These are phyloP conservation scores for Enteromius argenteus DNA, from an alignment of 2,797 vertebrate genomes.

Conservation along the genomic window DNA sequence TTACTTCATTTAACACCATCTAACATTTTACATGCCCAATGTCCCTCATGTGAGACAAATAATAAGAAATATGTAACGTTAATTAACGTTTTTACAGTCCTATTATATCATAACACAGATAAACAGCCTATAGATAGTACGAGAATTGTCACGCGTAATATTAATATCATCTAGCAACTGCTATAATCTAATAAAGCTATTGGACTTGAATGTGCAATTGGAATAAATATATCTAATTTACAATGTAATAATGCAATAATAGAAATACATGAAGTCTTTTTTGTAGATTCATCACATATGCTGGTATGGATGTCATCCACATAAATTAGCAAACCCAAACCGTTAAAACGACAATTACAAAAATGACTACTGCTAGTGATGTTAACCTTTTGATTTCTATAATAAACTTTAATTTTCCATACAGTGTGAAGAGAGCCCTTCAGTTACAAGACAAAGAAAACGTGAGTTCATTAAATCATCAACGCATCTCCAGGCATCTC, in stretches of 20 bases:
- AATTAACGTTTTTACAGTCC: neutral
- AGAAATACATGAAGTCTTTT: neutral
- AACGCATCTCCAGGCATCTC: neutral
- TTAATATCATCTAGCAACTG: neutral
- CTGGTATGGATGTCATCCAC: neutral
- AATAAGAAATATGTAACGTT: neutral
- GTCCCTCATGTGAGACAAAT: too few relatives aligned
- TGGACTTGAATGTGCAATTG: neutral
- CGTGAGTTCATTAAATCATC: conserved; percentile 70
- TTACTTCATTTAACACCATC: neutral
- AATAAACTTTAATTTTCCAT: conserved; percentile 60
- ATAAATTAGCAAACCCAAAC: neutral
- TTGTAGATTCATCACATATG: neutral
- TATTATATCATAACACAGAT: neutral
- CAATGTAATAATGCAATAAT: neutral
- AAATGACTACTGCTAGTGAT: neutral
- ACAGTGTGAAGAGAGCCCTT: conserved; percentile 81
- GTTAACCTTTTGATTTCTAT: neutral
- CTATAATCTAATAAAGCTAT: neutral
- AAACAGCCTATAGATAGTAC: neutral
- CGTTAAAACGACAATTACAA: neutral
- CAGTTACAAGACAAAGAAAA: conserved; percentile 72
- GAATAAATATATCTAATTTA: neutral
- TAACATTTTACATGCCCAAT: neutral
- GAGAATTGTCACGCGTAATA: neutral